These are phyloP conservation scores for Cephus nigrinus DNA, from an alignment of 2,888 invertebrate genomes.

Conservation along the genomic window DNA sequence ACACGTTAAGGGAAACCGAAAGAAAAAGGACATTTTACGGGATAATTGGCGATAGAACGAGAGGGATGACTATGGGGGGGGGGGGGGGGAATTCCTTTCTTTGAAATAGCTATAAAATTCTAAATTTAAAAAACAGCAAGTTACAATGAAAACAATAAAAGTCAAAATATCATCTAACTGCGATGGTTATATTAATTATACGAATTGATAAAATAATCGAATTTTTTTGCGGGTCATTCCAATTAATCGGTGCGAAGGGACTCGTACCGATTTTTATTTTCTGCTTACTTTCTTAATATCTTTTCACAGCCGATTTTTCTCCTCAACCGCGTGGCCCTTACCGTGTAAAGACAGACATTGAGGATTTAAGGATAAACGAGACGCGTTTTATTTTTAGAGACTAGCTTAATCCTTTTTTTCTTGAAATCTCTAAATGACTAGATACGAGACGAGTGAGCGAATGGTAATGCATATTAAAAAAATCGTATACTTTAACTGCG, in stretches of 20 bases:
- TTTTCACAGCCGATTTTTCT: neutral
- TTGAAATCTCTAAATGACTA: neutral
- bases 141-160: no score
- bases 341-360: neutral
- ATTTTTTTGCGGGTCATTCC: neutral
- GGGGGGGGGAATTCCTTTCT: neutral
- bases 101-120: neutral
- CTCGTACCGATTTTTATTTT: neutral
- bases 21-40: no score
- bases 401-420: neutral
- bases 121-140: neutral
- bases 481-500: neutral
- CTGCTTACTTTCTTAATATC: neutral
- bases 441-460: neutral
- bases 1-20: no score
- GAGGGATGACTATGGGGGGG: no score
- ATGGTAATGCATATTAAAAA: neutral
- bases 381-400: neutral
- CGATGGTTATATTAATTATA: neutral
- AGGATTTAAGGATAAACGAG: neutral
- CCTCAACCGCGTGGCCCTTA: neutral
- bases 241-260: neutral
- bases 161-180: neutral
- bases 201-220: neutral
- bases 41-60: no score